Evolutionary conservation across 1,140 invertebrate genomes (phyloP), one percentile per base, ranked within the genome.

Genomic region (Lysiphlebus fabarum): DNA sequence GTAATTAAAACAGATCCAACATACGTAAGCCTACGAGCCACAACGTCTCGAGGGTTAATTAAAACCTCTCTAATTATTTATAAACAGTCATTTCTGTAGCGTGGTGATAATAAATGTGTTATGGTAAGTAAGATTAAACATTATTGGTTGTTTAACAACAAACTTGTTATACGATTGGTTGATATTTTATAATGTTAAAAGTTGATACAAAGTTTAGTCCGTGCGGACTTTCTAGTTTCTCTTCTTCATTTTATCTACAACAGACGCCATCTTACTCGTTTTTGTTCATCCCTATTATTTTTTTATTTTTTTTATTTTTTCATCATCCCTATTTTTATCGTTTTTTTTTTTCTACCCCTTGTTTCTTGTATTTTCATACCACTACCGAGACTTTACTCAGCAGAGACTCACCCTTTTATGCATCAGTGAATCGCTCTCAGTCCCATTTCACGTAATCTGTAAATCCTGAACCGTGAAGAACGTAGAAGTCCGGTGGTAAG

Each of bases 31-130:
- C 53, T 58, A 37, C 61, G 58, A 60, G 58, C 56, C 62, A 64
- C 57, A 65, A 63, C 68, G 69, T 76, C 73, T 71, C 68, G 68
- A 72, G 72, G 74, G 72, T 76, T 77, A 78, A 78, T 78, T 77
- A 78, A 78, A 79, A 74, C 69, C 75, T 77, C 72, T 75, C 77
- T 78, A 78, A 79, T 79, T 79, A 79, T 79, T 78, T 77, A 78
- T 78, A 79, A 76, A 77, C 71, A 79, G 75, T 74, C 70, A 74
- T 77, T 76, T 76, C 70, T 71, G 73, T 72, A 62, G 65, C 65
- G 62, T 61, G 63, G 62, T 61, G 66, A 71, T 70, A 72, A 75
- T 70, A 70, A 73, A 69, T 67, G 73, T 68, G 70, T 72, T 73
- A 74, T 34, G 42, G 34, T 38, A 11, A 14, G 10, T 49, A 53